Evolutionary conservation across 2,888 invertebrate genomes (phyloP).

Genomic region (Pammene aurita): DNA sequence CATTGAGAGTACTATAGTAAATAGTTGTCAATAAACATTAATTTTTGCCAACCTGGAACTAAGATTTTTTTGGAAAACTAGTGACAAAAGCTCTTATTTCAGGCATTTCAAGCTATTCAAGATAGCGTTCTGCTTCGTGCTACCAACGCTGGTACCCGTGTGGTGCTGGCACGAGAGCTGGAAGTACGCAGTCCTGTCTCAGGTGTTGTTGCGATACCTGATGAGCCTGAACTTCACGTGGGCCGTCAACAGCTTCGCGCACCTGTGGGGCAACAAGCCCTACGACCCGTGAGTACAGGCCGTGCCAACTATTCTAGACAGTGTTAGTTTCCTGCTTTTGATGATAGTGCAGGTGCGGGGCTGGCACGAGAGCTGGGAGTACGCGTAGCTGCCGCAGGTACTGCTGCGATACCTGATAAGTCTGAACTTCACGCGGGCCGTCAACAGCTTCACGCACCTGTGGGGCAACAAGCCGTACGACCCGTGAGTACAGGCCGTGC

Average conservation of each 20-base stretch:
- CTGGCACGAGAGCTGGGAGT: slow-evolving; percentile 86
- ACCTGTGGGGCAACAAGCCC: slow-evolving; percentile 88
- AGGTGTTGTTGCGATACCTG: slow-evolving; percentile 88
- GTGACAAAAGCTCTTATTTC: slow-evolving; percentile 36
- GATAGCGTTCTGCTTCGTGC: slow-evolving; percentile 86
- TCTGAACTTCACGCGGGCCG: slow-evolving; percentile 94
- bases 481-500: slow-evolving; percentile 72
- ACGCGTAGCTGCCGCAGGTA: slow-evolving; percentile 84
- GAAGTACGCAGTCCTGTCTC: slow-evolving; percentile 80
- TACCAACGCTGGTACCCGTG: slow-evolving; percentile 88
- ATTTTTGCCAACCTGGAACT: too few species aligned
- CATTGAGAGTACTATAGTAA: too few species aligned
- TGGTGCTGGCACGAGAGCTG: slow-evolving; percentile 87
- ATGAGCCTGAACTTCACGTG: slow-evolving; percentile 92
- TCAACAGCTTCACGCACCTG: slow-evolving; percentile 94
- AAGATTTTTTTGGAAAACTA: too few species aligned
- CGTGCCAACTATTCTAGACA: neutral
- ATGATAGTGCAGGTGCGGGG: slow-evolving; percentile 86
- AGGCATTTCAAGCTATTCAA: slow-evolving; percentile 88
- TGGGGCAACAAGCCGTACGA: slow-evolving; percentile 90
- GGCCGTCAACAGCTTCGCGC: slow-evolving; percentile 95
- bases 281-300: slow-evolving; percentile 85
- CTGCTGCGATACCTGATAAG: slow-evolving; percentile 88
- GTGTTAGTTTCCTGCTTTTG: slow-evolving; percentile 87
- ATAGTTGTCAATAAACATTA: too few species aligned